Base-by-base conservation (phyloP, 2,797 vertebrate genomes). In the Aldrovandia affinis region DNA sequence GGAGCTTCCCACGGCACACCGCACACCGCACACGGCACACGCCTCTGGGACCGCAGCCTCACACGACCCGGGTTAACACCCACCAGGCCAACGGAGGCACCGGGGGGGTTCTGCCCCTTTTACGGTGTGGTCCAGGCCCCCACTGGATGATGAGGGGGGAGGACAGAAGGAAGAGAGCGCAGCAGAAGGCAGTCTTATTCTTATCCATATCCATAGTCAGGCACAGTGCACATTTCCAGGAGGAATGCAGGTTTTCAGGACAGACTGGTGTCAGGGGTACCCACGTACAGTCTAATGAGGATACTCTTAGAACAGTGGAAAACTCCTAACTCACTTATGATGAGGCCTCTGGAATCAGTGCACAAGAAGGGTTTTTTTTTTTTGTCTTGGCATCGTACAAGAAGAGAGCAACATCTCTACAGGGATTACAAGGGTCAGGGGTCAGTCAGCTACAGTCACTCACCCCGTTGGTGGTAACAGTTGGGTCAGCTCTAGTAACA, bases 1-100 rank as follows among this genome's bases (percentile, higher is more conserved):
- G 92, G 94, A 78, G 91, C 94, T 95, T 93, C 93, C 93, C 89
- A 93, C 91, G 80, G 92, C 93, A 94, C 10, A 5, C 6, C 6
- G 47, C 47, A 50, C 47, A 92, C n/a, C n/a, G 93, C 93, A 92
- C 91, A 91, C 89, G 89, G 91, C 89, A 85, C 82, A 83, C 88
- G 87, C 86, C 88, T 89, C 89, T 88, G 87, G 73, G 89, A 89
- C 88, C 68, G 89, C 84, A 81, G 88, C 86, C 90, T 85, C 86
- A 83, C 81, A 81, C 81, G 78, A 36, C 47, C 15, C 44, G 3
- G 42, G 44, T 75, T 75, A 75, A 75, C 39, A 44, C 70, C 70
- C 44, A 70, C 33, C 30, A 39, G 65, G 3, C 70, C 39, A 44
- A 22, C 44, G 7, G 15, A 15, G 18, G 10, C 55, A 57, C 15